Percentiles rank a stretch among this genome's conserved stretches.
Conservation (phyloP, 2,888 invertebrate genomes). For the Sarcophaga subvicina region DNA sequence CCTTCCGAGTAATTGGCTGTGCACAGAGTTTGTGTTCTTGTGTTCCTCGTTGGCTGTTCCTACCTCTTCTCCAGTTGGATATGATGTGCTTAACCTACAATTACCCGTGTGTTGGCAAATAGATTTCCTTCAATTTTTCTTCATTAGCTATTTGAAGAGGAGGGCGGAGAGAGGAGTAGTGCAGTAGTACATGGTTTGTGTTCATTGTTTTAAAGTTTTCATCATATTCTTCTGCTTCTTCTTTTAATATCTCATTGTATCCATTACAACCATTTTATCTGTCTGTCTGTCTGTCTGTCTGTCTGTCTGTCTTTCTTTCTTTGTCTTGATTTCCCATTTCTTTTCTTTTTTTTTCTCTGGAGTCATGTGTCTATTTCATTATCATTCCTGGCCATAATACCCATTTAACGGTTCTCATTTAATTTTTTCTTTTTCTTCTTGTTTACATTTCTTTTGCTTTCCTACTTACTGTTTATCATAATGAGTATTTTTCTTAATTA, state of each 20-base stretch:
- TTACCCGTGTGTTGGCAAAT: background rate
- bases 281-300: background rate
- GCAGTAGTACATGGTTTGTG: too few species aligned
- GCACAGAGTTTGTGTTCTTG: background rate
- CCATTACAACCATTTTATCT: background rate
- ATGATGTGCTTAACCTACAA: background rate
- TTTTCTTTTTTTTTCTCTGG: background rate
- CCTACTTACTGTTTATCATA: slow-evolving; percentile 10
- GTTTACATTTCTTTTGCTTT: background rate
- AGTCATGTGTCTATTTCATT: slow-evolving; percentile 42
- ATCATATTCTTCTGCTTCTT: background rate
- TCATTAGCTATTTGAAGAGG: background rate
- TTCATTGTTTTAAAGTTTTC: background rate
- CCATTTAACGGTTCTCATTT: slow-evolving; percentile 59
- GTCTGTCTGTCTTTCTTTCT: background rate
- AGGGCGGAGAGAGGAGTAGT: background rate
- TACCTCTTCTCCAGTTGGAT: slow-evolving; percentile 10
- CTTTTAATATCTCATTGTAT: too few species aligned
- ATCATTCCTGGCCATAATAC: slow-evolving; percentile 51
- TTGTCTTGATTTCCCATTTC: background rate
- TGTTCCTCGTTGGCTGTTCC: slow-evolving; percentile 3
- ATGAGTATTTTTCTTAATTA: slow-evolving; percentile 17
- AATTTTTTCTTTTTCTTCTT: slow-evolving; percentile 33
- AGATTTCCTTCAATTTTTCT: too few species aligned
- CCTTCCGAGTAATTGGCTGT: slow-evolving; percentile 43